Conservation (phyloP, 2,797 vertebrate genomes). For the Cirrhinus mrigala region DNA sequence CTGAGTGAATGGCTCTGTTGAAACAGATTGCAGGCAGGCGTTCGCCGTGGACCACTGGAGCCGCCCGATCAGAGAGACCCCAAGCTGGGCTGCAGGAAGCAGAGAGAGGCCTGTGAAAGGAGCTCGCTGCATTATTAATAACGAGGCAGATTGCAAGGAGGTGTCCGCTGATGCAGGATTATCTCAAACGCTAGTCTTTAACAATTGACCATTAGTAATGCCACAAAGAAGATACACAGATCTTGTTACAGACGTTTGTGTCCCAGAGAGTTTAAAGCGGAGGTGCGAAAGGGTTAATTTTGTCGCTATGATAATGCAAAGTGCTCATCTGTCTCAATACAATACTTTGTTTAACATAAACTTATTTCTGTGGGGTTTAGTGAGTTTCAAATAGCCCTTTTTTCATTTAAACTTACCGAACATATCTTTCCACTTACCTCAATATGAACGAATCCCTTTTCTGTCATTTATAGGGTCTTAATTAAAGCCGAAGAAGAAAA, state of each 20-base stretch:
- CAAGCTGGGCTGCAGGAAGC: slow-evolving; percentile 73
- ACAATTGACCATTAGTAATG: slow-evolving; percentile 59
- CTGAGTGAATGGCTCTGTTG: slow-evolving; percentile 82
- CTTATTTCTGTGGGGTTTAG: not conserved
- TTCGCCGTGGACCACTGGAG: slow-evolving; percentile 71
- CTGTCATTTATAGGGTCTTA: slow-evolving; percentile 36
- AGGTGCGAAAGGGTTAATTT: not conserved
- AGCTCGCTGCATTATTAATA: slow-evolving; percentile 80
- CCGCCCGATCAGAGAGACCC: slow-evolving; percentile 72
- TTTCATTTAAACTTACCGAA: not conserved
- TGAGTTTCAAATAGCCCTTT: not conserved
- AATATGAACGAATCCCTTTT: slow-evolving; percentile 1
- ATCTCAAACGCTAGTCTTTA: slow-evolving; percentile 63
- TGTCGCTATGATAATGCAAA: not conserved
- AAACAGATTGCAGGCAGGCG: slow-evolving; percentile 84
- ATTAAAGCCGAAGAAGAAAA: slow-evolving; percentile 22
- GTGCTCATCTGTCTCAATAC: not conserved
- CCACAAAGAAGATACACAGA: slow-evolving; percentile 43
- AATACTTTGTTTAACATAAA: not conserved
- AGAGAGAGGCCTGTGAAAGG: slow-evolving; percentile 62
- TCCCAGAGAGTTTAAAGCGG: slow-evolving; percentile 24
- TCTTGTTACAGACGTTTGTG: slow-evolving; percentile 1
- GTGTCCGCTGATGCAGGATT: slow-evolving; percentile 59
- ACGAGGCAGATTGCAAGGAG: slow-evolving; percentile 68
- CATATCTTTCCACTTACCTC: slow-evolving; percentile 7